A percentile compares a stretch with the other conserved stretches of the same genome.
Conservation (phyloP, 2,888 invertebrate genomes). For the Stegophylla sp. region DNA sequence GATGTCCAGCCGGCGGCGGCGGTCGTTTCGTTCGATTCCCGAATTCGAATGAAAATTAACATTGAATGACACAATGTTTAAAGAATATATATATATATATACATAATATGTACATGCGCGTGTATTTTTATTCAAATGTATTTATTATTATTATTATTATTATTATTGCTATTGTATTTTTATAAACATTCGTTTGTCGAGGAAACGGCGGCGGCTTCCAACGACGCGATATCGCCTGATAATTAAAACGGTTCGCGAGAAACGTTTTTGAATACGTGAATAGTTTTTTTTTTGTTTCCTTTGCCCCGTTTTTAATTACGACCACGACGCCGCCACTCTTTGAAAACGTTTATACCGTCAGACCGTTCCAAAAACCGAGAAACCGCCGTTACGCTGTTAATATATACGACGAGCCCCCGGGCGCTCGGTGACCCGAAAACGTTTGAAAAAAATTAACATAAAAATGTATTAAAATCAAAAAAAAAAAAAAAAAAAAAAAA, state of each 20-base stretch:
- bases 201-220: not conserved
- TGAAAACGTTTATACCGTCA: not conserved
- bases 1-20: constrained; percentile 59
- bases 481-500: too few species aligned
- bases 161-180: too few species aligned
- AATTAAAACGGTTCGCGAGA: constrained; percentile 15
- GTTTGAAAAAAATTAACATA: too few species aligned
- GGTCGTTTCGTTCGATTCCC: constrained; percentile 50
- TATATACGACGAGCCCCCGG: too few species aligned
- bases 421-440: too few species aligned
- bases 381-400: too few species aligned
- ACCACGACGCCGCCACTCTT: not conserved
- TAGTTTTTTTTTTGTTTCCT: not conserved
- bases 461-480: too few species aligned
- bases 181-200: not conserved
- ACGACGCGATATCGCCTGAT: not conserved
- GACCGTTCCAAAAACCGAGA: too few species aligned
- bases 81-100: constrained; percentile 24
- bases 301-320: constrained; percentile 30
- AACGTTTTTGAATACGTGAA: constrained; percentile 17
- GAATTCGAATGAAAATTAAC: constrained; percentile 55
- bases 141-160: too few species aligned
- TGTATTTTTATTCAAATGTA: too few species aligned
- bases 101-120: too few species aligned
- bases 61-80: constrained; percentile 52